These are phyloP conservation scores for Hippocampus guttulatus DNA, from an alignment of 2,113 vertebrate species.

Conservation along the genomic window DNA sequence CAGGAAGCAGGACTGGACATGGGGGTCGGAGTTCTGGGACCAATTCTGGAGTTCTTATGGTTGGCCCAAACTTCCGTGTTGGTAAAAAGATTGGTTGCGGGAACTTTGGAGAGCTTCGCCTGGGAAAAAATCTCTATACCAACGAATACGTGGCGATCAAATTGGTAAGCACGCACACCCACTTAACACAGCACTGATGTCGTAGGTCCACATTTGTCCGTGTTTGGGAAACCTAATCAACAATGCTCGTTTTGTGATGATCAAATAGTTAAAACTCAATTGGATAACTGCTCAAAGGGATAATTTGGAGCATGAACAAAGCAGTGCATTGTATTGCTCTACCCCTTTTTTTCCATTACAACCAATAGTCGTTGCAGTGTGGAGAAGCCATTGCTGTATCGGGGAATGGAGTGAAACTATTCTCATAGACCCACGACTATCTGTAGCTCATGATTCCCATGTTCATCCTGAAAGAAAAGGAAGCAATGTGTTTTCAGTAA, in stretches of 20 bases:
- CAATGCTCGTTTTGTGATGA: constrained; percentile 25
- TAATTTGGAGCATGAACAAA: background rate
- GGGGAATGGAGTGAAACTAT: background rate
- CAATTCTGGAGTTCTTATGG: constrained; percentile 97
- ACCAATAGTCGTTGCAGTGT: background rate
- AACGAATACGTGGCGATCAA: constrained; percentile 99
- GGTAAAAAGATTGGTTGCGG: constrained; percentile 98
- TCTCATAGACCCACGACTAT: background rate
- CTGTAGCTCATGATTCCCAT: background rate
- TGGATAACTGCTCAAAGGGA: background rate
- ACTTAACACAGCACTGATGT: background rate
- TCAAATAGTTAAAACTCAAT: constrained; percentile 5
- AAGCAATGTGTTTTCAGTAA: background rate
- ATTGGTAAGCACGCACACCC: constrained; percentile 80
- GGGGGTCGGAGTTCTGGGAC: constrained; percentile 76
- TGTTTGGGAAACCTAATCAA: constrained; percentile 12
- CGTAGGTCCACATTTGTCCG: background rate
- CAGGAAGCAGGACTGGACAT: constrained; percentile 78
- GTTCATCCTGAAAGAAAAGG: background rate
- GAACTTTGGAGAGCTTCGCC: constrained; percentile 95
- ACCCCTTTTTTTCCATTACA: constrained; percentile 1
- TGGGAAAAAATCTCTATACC: constrained; percentile 98
- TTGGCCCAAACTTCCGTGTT: constrained; percentile 96
- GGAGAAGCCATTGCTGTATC: background rate
- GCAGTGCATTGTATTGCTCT: background rate